A percentile compares a stretch with the other conserved stretches of the same genome.
These are phyloP conservation scores for Rhynchonycteris naso DNA, from an alignment of 2,797 vertebrate species.

Conservation along the genomic window DNA sequence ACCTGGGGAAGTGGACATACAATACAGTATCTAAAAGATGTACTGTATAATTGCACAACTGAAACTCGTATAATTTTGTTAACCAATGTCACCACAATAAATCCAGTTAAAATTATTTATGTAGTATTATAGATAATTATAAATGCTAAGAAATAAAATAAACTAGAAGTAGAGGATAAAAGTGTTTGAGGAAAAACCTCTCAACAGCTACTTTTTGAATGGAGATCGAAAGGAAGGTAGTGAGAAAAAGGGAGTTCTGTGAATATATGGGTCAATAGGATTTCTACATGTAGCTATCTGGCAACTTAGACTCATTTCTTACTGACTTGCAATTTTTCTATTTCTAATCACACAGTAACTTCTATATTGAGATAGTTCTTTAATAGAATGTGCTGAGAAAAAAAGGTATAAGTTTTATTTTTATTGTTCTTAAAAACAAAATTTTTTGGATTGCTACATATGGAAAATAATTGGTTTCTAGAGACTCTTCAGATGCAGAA, in stretches of 20 bases:
- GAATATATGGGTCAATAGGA: background rate
- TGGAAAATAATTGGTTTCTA: conserved; percentile 27
- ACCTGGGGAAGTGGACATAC: too few species aligned
- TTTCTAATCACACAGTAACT: background rate
- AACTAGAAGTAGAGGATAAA: background rate
- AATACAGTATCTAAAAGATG: too few species aligned
- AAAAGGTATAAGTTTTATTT: background rate
- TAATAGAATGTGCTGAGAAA: background rate
- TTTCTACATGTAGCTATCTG: background rate
- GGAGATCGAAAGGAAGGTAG: background rate
- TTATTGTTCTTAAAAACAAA: conserved; percentile 41
- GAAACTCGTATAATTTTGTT: too few species aligned
- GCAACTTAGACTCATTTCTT: background rate
- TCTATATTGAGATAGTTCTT: background rate
- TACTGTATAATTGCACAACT: too few species aligned
- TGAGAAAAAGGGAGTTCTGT: background rate
- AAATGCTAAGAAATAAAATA: background rate
- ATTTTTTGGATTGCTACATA: background rate
- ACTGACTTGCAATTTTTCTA: background rate
- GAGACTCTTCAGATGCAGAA: conserved; percentile 10
- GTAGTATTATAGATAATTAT: background rate
- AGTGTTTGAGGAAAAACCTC: background rate
- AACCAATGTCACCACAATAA: too few species aligned
- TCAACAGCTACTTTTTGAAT: background rate
- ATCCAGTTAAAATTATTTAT: background rate